These are phyloP conservation scores for Gouania willdenowi DNA, from an alignment of 2,797 vertebrate genomes.

Conservation along the genomic window DNA sequence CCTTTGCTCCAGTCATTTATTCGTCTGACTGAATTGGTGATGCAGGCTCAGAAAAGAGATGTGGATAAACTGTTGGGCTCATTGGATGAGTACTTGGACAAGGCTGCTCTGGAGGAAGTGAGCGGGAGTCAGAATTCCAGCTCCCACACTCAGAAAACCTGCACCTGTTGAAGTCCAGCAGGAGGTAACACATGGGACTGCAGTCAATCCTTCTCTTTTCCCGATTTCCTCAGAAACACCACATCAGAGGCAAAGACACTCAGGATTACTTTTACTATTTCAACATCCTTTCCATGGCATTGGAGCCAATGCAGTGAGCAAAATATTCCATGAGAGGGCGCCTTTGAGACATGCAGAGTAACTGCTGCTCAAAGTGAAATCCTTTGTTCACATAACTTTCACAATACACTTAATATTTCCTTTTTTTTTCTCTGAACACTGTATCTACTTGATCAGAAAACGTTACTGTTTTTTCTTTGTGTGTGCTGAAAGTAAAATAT, in stretches of 20 bases:
- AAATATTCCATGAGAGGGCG: constrained; percentile 31
- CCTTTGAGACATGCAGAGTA: not conserved
- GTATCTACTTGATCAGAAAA: too few species aligned
- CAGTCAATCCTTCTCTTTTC: too few species aligned
- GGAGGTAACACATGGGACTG: too few species aligned
- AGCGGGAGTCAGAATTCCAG: constrained; percentile 52
- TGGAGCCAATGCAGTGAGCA: constrained; percentile 17
- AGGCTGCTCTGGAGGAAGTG: constrained; percentile 73
- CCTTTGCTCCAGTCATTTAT: constrained; percentile 82
- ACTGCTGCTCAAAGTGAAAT: too few species aligned
- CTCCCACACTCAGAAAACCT: constrained; percentile 67
- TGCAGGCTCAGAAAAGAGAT: constrained; percentile 87
- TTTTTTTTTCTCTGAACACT: too few species aligned
- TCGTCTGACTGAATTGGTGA: constrained; percentile 84
- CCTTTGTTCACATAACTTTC: too few species aligned
- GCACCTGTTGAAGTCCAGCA: constrained; percentile 88
- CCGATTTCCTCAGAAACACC: too few species aligned
- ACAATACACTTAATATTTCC: too few species aligned
- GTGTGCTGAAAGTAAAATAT: not conserved
- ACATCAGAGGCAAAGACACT: too few species aligned
- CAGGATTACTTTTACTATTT: too few species aligned
- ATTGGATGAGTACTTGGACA: constrained; percentile 69
- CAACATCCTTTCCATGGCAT: not conserved
- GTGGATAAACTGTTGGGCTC: constrained; percentile 73
- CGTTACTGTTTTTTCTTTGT: too few species aligned